These are phyloP conservation scores for Protobothrops flavoviridis DNA, from an alignment of 2,113 vertebrate species.

Conservation along the genomic window DNA sequence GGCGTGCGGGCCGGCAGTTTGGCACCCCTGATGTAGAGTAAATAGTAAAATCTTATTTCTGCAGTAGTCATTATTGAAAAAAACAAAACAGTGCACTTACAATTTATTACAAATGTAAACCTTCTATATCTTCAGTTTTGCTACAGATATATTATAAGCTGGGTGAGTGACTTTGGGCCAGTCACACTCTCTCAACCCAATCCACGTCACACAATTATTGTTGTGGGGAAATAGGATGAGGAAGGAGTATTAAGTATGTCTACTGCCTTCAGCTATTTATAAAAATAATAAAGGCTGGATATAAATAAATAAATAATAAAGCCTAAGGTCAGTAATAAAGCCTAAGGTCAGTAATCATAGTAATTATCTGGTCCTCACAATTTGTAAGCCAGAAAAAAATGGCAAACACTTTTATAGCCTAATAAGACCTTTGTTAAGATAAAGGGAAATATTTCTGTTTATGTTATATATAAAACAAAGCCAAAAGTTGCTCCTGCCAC, in stretches of 20 bases:
- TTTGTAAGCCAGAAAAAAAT: not conserved
- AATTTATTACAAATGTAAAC: not conserved
- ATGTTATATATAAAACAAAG: not conserved
- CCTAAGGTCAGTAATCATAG: not conserved
- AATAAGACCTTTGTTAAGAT: not conserved
- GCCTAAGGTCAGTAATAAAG: not conserved
- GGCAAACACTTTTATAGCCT: not conserved
- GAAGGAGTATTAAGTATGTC: not conserved
- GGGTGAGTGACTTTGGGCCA: not conserved
- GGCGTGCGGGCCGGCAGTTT: too few relatives aligned
- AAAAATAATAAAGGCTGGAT: not conserved
- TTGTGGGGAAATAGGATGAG: not conserved
- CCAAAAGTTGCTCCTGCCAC: not conserved
- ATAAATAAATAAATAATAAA: not conserved
- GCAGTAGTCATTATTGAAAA: not conserved
- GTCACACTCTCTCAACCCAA: not conserved
- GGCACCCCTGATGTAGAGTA: too few relatives aligned
- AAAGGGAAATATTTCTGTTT: not conserved
- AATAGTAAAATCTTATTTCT: not conserved
- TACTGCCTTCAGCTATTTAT: not conserved
- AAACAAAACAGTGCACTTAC: not conserved
- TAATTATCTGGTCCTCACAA: not conserved
- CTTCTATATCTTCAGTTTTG: not conserved
- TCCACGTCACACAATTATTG: not conserved
- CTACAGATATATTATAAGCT: not conserved